Evolutionary conservation across 2,888 invertebrate genomes (phyloP), one percentile per base, ranked within the genome.

Genomic region (Macrosiphum euphorbiae): DNA sequence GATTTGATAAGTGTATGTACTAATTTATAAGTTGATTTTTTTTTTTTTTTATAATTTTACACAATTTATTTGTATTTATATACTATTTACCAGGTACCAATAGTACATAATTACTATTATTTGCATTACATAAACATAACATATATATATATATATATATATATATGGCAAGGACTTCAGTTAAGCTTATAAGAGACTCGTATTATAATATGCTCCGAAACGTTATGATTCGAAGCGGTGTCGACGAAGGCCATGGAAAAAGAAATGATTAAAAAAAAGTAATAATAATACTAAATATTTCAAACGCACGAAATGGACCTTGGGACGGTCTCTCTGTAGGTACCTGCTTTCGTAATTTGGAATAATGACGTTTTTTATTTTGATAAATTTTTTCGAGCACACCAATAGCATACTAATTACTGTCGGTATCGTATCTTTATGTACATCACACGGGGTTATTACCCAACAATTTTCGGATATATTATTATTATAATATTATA

Each of bases 321-420:
- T 87, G 86, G 86, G 26, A 78, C 78, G 78, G 35, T 78, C 20
- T 78, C 35, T 50, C 86, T 50, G 2, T 50, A 87, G 28, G 26
- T 41, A 47, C 92, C 44, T 44, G 44, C 44, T 92, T 87, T 92
- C 86, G 61, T 92, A 61, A 92, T 92, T 87, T 87, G 92, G 26
- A 92, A 92, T 92, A 87, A 58, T 87, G 92, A 92, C 86, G 58
- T n/a, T 61, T 86, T 87, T 92, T 61, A 87, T 92, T 92, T 92
- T 47, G 4, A 92, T 61, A 35, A 26, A 24, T 26, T 86, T 47
- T 44, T 58, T 47, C 50, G 24, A 47, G 35, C 47, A 35, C 61
- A n/a, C 61, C 61, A 61, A 91, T 85, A 92, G 58, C 47, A 41
- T 61, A 87, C 87, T 88, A 92, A 92, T 87, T 92, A 86, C 13